phyloP scores from a whole-genome alignment of 2,797 vertebrate species.

The Hippoglossus hippoglossus region DNA sequence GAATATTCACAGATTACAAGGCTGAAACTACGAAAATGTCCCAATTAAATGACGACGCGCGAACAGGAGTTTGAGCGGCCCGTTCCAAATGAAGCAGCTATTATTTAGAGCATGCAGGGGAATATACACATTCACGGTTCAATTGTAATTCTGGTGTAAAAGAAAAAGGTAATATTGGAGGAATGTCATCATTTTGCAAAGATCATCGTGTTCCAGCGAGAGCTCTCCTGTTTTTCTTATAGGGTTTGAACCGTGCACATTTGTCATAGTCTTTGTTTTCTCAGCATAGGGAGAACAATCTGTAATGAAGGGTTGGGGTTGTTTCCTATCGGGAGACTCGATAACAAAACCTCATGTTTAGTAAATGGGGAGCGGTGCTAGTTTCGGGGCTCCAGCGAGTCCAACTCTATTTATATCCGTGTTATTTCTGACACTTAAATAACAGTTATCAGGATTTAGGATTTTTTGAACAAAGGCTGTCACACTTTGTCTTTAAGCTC shows the following conservation, averaged over 20 bases:
- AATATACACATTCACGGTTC: constrained; percentile 5
- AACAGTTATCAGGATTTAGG: background rate
- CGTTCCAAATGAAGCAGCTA: constrained; percentile 42
- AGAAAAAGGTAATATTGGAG: constrained; percentile 4
- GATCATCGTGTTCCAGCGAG: background rate
- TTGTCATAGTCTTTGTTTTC: constrained; percentile 13
- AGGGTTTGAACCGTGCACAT: constrained; percentile 4
- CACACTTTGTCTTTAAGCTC: background rate
- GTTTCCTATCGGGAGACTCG: constrained; percentile 12
- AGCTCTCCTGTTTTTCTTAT: background rate
- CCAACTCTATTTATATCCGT: constrained; percentile 18
- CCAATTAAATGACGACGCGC: constrained; percentile 61
- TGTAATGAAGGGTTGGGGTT: constrained; percentile 7
- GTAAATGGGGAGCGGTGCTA: constrained; percentile 7
- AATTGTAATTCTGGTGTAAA: constrained; percentile 11
- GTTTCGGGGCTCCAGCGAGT: too few relatives aligned
- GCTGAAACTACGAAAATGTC: constrained; percentile 52
- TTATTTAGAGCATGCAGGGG: constrained; percentile 47
- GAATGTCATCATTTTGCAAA: constrained; percentile 13
- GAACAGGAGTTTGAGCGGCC: constrained; percentile 38
- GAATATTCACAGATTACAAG: constrained; percentile 63
- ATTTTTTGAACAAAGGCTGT: constrained; percentile 1
- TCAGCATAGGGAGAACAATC: constrained; percentile 26
- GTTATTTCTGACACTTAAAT: constrained; percentile 22
- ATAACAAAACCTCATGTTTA: constrained; percentile 21